Evolutionary conservation across 2,797 vertebrate species (phyloP).

Genomic region (Rhyacichthys aspro): DNA sequence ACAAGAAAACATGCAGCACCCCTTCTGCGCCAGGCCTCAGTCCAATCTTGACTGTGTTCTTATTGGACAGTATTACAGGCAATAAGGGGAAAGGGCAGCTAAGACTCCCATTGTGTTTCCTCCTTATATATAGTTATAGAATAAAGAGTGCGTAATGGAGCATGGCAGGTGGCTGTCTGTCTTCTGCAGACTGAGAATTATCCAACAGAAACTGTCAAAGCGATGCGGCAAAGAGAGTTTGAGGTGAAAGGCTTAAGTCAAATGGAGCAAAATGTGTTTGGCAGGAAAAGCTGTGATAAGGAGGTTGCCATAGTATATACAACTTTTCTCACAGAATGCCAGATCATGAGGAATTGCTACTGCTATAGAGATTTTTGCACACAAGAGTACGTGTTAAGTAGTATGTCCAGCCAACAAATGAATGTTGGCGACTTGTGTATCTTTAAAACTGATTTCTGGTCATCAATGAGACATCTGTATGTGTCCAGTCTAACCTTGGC

Average conservation of each 20-base stretch:
- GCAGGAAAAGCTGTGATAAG: constrained; percentile 14
- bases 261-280: constrained; percentile 31
- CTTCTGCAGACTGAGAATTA: constrained; percentile 46
- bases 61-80: constrained; percentile 36
- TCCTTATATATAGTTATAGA: constrained; percentile 33
- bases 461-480: too few relatives aligned
- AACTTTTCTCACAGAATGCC: neutral
- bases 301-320: neutral
- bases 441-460: too few relatives aligned
- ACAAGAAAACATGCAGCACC: constrained; percentile 43
- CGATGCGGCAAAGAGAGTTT: constrained; percentile 25
- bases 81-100: constrained; percentile 41
- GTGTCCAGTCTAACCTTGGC: too few relatives aligned
- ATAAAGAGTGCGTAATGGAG: constrained; percentile 35
- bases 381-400: neutral
- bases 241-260: constrained; percentile 41
- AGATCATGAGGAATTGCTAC: too few relatives aligned
- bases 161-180: constrained; percentile 41
- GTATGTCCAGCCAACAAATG: too few relatives aligned
- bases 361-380: too few relatives aligned
- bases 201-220: constrained; percentile 67
- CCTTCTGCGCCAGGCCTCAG: constrained; percentile 31
- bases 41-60: constrained; percentile 44
- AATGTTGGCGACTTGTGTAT: too few relatives aligned
- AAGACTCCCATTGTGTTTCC: constrained; percentile 47